phyloP scores from a whole-genome alignment of 2,113 vertebrate species.

The Coryphaenoides rupestris region DNA sequence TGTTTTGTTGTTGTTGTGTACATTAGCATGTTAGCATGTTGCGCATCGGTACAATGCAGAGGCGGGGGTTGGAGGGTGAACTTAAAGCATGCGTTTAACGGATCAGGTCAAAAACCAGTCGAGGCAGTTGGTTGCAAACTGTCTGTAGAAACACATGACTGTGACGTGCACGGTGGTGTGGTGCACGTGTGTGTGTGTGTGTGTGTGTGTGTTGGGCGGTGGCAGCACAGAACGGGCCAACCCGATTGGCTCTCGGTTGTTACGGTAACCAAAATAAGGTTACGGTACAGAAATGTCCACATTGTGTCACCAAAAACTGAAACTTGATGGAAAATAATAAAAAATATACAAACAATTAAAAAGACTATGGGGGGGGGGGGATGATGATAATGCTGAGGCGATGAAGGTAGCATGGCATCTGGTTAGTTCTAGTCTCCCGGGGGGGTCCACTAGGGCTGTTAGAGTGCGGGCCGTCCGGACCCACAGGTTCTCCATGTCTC shows the following conservation, averaged over 20 bases:
- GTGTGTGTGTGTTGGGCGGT: neutral
- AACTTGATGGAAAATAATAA: slow-evolving; percentile 12
- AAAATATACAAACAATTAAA: slow-evolving; percentile 31
- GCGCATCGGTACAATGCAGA: slow-evolving; percentile 34
- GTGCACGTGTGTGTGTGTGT: neutral
- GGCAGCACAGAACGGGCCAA: neutral
- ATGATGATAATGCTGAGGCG: neutral
- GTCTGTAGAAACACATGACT: too few species aligned
- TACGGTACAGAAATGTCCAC: neutral
- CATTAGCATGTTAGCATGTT: slow-evolving; percentile 17
- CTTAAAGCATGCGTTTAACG: slow-evolving; percentile 4
- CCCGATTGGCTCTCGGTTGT: neutral
- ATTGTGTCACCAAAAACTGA: slow-evolving; percentile 20
- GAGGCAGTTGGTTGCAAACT: neutral
- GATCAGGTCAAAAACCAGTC: slow-evolving; percentile 2
- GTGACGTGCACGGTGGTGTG: neutral
- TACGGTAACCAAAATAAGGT: neutral
- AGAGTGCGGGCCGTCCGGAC: slow-evolving; percentile 5
- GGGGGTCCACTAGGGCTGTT: slow-evolving; percentile 34
- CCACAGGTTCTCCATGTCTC: slow-evolving; percentile 34
- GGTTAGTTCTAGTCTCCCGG: slow-evolving; percentile 41
- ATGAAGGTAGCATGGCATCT: slow-evolving; percentile 36
- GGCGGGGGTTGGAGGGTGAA: slow-evolving; percentile 8
- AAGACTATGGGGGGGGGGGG: neutral
- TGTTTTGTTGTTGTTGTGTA: slow-evolving; percentile 41